These are phyloP conservation scores for Oreochromis niloticus DNA, from an alignment of 2,113 vertebrate genomes.

Conservation along the genomic window DNA sequence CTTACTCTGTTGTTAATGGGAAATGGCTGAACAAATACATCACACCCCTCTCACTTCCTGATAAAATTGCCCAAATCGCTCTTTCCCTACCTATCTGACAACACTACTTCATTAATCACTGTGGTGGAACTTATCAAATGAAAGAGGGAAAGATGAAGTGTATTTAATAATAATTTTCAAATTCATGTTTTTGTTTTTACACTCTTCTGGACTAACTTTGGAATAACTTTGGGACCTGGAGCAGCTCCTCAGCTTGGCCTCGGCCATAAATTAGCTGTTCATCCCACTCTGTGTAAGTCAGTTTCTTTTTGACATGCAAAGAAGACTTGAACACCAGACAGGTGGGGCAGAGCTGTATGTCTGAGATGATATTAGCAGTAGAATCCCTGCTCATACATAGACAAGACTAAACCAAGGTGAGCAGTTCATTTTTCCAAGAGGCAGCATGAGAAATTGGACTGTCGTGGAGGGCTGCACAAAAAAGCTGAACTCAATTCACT, in stretches of 20 bases:
- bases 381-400: background rate
- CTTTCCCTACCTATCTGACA: background rate
- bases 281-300: rapidly evolving
- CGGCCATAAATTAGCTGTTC: background rate
- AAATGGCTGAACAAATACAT: background rate
- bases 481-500: background rate
- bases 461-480: background rate
- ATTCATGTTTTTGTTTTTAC: background rate
- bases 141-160: background rate
- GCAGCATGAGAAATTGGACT: background rate
- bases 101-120: background rate
- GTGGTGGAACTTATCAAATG: background rate
- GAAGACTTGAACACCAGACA: background rate
- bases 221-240: background rate
- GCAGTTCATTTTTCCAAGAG: background rate
- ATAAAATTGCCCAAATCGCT: background rate
- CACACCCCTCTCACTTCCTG: background rate
- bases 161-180: background rate
- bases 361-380: background rate
- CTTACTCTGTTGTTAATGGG: background rate
- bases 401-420: background rate
- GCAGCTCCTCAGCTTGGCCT: background rate
- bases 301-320: background rate
- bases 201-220: background rate
- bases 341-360: background rate